Evolutionary conservation across 2,888 invertebrate genomes (phyloP), one percentile per base, ranked within the genome.

Genomic region (Andricus quercusramuli): DNA sequence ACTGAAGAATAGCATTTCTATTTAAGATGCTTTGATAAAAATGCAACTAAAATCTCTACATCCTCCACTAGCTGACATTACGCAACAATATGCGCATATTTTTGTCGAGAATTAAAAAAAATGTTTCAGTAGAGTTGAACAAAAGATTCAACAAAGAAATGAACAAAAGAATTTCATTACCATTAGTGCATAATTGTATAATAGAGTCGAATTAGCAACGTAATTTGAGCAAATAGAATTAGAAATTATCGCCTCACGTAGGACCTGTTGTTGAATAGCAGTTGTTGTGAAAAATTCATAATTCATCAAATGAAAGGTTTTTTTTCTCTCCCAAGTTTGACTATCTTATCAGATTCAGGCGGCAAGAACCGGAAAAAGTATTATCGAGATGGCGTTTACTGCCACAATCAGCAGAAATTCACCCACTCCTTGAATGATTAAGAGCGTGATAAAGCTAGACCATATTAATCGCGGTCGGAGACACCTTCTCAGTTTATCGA

Each of bases 361-460:
- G 56, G n/a, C 74, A 59, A 74, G 56, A 74, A 74, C 74, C 56
- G 74, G 74, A 74, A 74, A 74, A 74, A 37, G 56, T 56, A 74
- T 74, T 47, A 56, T 74, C 74, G 51, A 74, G 74, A 59, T 74
- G 74, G 51, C 56, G 32, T 74, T 74, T 74, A 32, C 56, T 59
- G 74, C 74, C 32, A 20, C 56, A 74, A 74, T 74, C 74, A 74
- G 51, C 56, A 74, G 29, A 74, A 74, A 56, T 74, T 74, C 56
- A 74, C 56, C 74, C 74, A 74, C 74, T 56, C 74, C 74, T 74
- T 74, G n/a, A 56, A 32, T 56, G 74, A 74, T 74, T 74, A 62
- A 77, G 64, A 64, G 29, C 51, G 83, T 80, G 85, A 87, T 85
- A 86, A 85, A 83, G 80, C 77, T 78, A 70, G 79, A 76, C 68